Evolutionary conservation across 2,797 vertebrate species (phyloP), one percentile per base, ranked within the genome.

Genomic region (Synanceia verrucosa): DNA sequence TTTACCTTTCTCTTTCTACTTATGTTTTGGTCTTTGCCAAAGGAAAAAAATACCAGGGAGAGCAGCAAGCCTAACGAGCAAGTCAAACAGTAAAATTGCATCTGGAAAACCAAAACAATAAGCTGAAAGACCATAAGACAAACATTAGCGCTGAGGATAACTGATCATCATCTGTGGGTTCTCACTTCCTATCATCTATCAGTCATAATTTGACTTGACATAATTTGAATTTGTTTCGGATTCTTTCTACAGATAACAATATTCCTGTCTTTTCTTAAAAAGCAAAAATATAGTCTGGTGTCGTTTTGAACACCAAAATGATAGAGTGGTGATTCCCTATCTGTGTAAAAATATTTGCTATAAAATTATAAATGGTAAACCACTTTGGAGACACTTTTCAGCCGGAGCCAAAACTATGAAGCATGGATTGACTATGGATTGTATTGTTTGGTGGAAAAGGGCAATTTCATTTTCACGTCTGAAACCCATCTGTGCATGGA

Each of bases 401-500:
- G 57, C 9, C 2, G 0, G 33, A 59, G 48, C 31, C 33, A 59
- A 46, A 63, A 65, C 44, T 21, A 58, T 46, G 2, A 52, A 44
- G 24, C 9, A 4, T 6, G 9, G 26, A 26, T 3, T 7, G 5
- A 14, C 8, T n/a, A n/a, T n/a, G n/a, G n/a, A 23, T 9, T 29
- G 10, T 39, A 16, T 57, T 18, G 34, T 36, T 29, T 19, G 26
- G 31, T 43, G 33, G 8, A 7, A 48, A 57, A n/a, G 23, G 6
- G 9, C 7, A 14, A 41, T 46, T 56, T 61, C 0, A 48, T 21
- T 71, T 64, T 33, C 4, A 4, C 23, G 44, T 60, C 19, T 43
- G n/a, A 78, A 52, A 46, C 33, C 12, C 46, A 37, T 26, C 18
- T 13, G 16, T 46, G 60, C 41, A 9, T 51, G 67, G 68, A 66